A percentile compares a stretch with the other conserved stretches of the same genome.
Conservation (phyloP, 2,797 vertebrate genomes). For the Mareca penelope region DNA sequence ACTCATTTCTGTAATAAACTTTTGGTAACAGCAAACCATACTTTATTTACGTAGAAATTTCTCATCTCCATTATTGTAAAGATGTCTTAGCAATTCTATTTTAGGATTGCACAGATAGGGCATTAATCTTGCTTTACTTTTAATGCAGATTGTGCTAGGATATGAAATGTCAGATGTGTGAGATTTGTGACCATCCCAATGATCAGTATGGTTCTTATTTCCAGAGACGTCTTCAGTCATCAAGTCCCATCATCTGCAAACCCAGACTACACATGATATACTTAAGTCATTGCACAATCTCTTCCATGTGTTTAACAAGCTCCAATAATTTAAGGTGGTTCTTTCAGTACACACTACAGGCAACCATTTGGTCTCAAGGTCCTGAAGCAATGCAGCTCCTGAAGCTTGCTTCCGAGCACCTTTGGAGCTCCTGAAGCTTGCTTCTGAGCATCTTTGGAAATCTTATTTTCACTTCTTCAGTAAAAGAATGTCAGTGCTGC, state of each 20-base stretch:
- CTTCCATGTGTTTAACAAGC: not conserved
- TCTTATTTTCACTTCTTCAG: not conserved
- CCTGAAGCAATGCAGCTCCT: not conserved
- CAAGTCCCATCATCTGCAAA: not conserved
- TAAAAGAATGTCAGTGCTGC: not conserved
- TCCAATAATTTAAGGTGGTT: not conserved
- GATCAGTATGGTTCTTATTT: not conserved
- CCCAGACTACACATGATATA: not conserved
- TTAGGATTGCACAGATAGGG: slow-evolving; percentile 25
- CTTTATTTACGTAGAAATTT: slow-evolving; percentile 56
- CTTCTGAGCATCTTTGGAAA: not conserved
- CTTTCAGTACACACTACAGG: not conserved
- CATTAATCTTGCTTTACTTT: slow-evolving; percentile 30
- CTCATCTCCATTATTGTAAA: slow-evolving; percentile 43
- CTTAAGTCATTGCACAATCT: not conserved
- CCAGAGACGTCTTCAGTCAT: not conserved
- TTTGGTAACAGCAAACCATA: not conserved
- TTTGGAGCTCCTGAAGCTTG: not conserved
- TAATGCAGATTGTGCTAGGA: slow-evolving; percentile 34
- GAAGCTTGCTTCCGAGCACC: not conserved
- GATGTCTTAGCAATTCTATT: slow-evolving; percentile 36
- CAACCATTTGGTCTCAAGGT: not conserved
- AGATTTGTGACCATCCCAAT: slow-evolving; percentile 24
- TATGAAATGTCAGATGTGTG: not conserved
- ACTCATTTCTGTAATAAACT: slow-evolving; percentile 48